Conservation (phyloP, 2,113 vertebrate genomes). For the Anser cygnoides region DNA sequence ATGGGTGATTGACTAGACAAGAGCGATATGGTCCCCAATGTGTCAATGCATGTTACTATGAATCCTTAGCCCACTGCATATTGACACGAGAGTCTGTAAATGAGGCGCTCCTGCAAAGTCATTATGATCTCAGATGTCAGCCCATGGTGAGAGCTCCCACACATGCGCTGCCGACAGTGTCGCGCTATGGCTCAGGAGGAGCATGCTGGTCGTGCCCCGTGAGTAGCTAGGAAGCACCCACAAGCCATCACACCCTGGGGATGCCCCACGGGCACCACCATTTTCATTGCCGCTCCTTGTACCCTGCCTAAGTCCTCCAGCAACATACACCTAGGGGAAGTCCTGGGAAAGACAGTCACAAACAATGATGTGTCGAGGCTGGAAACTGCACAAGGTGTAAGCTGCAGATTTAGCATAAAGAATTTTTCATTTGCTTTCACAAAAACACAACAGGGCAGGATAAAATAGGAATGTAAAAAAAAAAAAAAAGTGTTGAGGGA, state of each 20-base stretch:
- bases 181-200: background rate
- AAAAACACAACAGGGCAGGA: background rate
- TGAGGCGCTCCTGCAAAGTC: conserved; percentile 3
- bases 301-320: background rate
- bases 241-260: background rate
- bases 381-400: background rate
- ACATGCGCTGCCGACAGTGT: background rate
- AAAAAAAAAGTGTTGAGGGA: background rate
- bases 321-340: background rate
- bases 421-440: background rate
- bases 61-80: conserved; percentile 32
- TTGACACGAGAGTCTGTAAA: conserved; percentile 47
- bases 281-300: background rate
- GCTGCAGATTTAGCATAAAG: background rate
- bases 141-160: background rate
- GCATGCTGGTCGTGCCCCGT: background rate
- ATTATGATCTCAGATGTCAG: conserved; percentile 25
- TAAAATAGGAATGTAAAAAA: background rate
- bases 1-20: conserved; percentile 56
- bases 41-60: conserved; percentile 55
- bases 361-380: background rate
- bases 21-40: conserved; percentile 54
- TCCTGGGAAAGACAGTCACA: background rate
- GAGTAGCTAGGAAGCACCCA: background rate
- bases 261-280: background rate